These are phyloP conservation scores for Rhea americana DNA, from an alignment of 2,113 vertebrate species.

Conservation along the genomic window DNA sequence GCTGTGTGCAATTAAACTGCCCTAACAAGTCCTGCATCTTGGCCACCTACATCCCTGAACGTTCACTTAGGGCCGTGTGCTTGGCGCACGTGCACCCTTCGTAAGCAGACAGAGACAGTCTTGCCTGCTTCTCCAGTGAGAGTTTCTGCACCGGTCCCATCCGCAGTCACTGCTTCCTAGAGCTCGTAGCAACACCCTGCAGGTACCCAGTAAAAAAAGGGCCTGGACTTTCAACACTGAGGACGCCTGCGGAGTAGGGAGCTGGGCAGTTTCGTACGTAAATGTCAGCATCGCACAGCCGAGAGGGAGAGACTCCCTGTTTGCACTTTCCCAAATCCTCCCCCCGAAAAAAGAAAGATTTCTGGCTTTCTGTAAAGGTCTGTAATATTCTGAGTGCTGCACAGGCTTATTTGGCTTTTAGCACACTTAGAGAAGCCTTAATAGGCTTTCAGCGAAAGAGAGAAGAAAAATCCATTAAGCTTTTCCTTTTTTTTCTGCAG, in stretches of 20 bases:
- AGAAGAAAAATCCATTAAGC: background rate
- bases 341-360: no score
- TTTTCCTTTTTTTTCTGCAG: background rate
- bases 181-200: background rate
- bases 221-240: background rate
- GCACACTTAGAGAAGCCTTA: background rate
- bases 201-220: background rate
- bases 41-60: background rate
- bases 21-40: background rate
- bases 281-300: background rate
- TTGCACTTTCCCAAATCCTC: background rate
- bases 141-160: no score
- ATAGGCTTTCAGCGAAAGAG: background rate
- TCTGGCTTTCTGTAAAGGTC: background rate
- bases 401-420: background rate
- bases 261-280: fast-evolving
- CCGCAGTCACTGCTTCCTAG: fast-evolving
- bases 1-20: background rate
- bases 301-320: background rate
- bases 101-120: background rate
- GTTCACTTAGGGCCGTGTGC: background rate
- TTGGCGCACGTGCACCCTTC: fast-evolving
- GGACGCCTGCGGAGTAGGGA: background rate
- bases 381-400: background rate
- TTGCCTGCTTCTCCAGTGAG: background rate